Conservation (phyloP, 2,113 vertebrate species). For the Isurus oxyrinchus region DNA sequence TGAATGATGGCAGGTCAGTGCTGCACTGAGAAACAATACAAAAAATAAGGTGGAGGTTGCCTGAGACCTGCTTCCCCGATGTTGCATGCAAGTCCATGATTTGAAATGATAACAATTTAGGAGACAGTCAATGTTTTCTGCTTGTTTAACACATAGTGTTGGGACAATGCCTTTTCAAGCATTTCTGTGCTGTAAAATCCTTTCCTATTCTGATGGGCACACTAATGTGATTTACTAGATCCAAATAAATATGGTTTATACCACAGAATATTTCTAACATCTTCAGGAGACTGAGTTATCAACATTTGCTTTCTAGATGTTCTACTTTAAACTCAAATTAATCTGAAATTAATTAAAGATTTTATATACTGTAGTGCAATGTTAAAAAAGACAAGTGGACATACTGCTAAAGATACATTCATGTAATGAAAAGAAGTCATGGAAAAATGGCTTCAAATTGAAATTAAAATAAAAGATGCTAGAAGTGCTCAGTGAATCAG, state of each 20-base stretch:
- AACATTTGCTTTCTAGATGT: neutral
- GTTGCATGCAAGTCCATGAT: neutral
- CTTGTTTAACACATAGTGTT: neutral
- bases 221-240: neutral
- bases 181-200: neutral
- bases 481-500: too few species aligned
- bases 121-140: neutral
- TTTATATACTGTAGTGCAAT: neutral
- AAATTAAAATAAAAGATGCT: too few species aligned
- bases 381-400: neutral
- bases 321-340: neutral
- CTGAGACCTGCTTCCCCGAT: neutral
- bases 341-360: slow-evolving; percentile 1
- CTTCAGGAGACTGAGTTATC: neutral
- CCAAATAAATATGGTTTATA: neutral
- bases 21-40: neutral
- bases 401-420: neutral
- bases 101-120: neutral
- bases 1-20: neutral
- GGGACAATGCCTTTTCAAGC: neutral
- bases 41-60: neutral
- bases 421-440: too few species aligned
- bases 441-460: too few species aligned
- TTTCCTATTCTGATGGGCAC: neutral
- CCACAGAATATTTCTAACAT: neutral